These are phyloP conservation scores for Chrysolina oricalcia DNA, from an alignment of 2,888 invertebrate species.

Conservation along the genomic window DNA sequence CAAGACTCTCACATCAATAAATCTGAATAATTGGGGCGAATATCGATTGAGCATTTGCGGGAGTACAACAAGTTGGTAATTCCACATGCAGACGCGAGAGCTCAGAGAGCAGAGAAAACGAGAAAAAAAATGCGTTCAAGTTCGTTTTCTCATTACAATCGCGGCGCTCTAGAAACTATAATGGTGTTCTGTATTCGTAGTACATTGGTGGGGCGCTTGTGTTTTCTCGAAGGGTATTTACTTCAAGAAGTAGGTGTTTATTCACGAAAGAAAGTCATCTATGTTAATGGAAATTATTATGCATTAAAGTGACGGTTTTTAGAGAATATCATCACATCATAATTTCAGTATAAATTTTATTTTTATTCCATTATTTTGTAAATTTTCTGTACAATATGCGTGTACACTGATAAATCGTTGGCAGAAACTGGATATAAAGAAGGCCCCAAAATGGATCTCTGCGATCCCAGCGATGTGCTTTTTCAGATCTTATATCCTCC, in stretches of 20 bases:
- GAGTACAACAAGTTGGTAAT: conserved; percentile 31
- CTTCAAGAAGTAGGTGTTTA: neutral
- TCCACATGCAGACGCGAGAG: conserved; percentile 24
- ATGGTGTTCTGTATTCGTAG: neutral
- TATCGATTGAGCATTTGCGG: conserved; percentile 6
- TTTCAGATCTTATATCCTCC: too few species aligned
- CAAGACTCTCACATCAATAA: neutral
- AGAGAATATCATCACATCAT: too few species aligned
- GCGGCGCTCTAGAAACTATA: conserved; percentile 12
- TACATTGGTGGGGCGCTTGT: neutral
- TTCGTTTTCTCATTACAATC: conserved; percentile 15
- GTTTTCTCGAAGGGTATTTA: too few species aligned
- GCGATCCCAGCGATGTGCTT: too few species aligned
- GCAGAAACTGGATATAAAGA: too few species aligned
- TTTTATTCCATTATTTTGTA: too few species aligned
- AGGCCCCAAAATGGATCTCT: too few species aligned
- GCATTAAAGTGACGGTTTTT: too few species aligned
- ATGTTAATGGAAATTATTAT: neutral
- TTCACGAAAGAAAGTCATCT: neutral
- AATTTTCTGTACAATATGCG: too few species aligned
- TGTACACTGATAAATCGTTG: too few species aligned
- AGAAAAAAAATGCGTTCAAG: neutral
- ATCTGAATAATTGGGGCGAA: conserved; percentile 17
- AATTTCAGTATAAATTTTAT: too few species aligned
- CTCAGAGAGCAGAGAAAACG: conserved; percentile 20